These are phyloP conservation scores for Acrocephalus scirpaceus DNA, from an alignment of 2,797 vertebrate species.

Conservation along the genomic window DNA sequence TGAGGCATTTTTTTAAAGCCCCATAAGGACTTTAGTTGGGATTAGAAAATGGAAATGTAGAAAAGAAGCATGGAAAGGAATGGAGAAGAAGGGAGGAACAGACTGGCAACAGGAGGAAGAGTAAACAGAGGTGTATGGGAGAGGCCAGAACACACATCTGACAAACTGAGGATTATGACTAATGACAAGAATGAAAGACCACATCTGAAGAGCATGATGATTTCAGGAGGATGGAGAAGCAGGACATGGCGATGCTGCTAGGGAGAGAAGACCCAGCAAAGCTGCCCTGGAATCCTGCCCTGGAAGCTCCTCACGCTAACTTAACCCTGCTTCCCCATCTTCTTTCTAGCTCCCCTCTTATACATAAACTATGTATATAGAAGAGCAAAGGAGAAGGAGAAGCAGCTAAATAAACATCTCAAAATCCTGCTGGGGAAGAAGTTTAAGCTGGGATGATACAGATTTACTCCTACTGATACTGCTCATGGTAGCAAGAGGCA, in stretches of 20 bases:
- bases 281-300: constrained; percentile 53
- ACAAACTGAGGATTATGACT: constrained; percentile 65
- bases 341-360: constrained; percentile 61
- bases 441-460: constrained; percentile 12
- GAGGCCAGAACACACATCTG: constrained; percentile 66
- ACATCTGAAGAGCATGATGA: constrained; percentile 63
- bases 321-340: constrained; percentile 67
- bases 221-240: constrained; percentile 62
- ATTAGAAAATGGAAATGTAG: constrained; percentile 67
- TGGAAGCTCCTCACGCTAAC: constrained; percentile 47
- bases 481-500: background rate
- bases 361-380: constrained; percentile 20
- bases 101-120: constrained; percentile 65
- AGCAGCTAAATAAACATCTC: constrained; percentile 35
- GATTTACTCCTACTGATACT: constrained; percentile 1
- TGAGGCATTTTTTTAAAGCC: constrained; percentile 69
- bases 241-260: constrained; percentile 58
- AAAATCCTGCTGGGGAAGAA: constrained; percentile 42
- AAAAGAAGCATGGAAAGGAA: constrained; percentile 64
- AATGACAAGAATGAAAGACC: constrained; percentile 58
- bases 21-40: constrained; percentile 63
- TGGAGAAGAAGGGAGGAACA: constrained; percentile 70
- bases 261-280: constrained; percentile 65
- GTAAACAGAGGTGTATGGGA: constrained; percentile 66
- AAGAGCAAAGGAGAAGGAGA: constrained; percentile 70